Evolutionary conservation across 2,113 vertebrate species (phyloP), one percentile per base, ranked within the genome.

Genomic region (Amia ocellicauda): DNA sequence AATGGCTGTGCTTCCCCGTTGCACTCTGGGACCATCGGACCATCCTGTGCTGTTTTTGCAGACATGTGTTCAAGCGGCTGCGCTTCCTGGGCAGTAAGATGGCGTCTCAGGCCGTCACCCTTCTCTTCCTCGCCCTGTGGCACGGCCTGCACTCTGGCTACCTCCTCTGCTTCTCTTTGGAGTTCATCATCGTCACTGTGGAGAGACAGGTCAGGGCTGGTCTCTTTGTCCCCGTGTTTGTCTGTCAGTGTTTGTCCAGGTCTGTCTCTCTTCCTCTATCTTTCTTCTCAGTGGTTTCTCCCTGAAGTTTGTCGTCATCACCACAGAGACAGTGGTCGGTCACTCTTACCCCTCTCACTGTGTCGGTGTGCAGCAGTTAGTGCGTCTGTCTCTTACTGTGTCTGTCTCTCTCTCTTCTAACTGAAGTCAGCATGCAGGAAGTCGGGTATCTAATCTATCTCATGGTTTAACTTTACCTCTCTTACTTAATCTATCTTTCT

Each of bases 91-190:
- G 95, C 42, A 97, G 90, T 68, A 98, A 98, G 79, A 69, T 89
- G 26, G 61, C 94, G 9, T 98, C 97, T 51, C 97, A 98, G 69
- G 84, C 91, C 28, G 58, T 90, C 53, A 88, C 96, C 0, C 71
- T 98, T 70, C 51, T 97, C 13, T 99, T 98, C 82, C 76, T 98
- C 80, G 88, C 95, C 1, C 61, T 97, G 66, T 99, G 96, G 95
- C 97, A 98, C 0, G 96, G 96, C 55, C 88, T 97, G 28, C 96
- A 98, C 83, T 98, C 95, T 0, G 97, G 96, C 41, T 99, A 99
- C 86, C 66, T 98, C 74, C 47, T 99, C 68, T 99, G 96, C 83
- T 99, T 99, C 84, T 93, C 94, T 27, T 91, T 99, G 93, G 97
- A 98, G 82, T 84, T 98, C 77, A 85, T 98, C 45, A 98, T 99